Conservation (phyloP, 2,888 invertebrate genomes). For the Pandemis heparana region DNA sequence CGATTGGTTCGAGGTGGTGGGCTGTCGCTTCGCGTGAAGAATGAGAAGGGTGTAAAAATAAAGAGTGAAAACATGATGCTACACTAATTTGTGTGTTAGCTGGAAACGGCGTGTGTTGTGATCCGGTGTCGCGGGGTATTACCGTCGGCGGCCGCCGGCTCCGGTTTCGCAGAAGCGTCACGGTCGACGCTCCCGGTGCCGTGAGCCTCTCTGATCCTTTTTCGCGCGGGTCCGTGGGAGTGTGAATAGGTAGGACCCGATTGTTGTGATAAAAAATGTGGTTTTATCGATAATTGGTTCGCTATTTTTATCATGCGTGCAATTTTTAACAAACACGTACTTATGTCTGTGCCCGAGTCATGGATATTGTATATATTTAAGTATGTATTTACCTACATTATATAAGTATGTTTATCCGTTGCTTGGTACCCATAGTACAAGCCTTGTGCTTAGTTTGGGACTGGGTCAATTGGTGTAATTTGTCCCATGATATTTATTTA, state of each 20-base stretch:
- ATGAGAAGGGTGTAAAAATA: constrained; percentile 70
- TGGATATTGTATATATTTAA: no score
- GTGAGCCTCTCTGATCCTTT: constrained; percentile 57
- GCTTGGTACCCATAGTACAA: no score
- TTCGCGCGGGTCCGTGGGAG: constrained; percentile 41
- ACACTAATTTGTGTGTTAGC: constrained; percentile 79
- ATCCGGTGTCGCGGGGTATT: constrained; percentile 59
- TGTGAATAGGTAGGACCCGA: not conserved
- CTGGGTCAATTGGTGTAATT: no score
- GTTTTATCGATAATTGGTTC: not conserved
- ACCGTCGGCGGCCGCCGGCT: constrained; percentile 55
- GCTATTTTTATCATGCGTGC: not conserved
- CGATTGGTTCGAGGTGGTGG: constrained; percentile 48
- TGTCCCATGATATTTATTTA: no score
- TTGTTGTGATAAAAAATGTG: not conserved
- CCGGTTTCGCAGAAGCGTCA: constrained; percentile 82
- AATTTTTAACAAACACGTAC: no score
- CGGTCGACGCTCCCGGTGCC: constrained; percentile 73
- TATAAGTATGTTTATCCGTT: no score
- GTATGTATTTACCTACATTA: no score
- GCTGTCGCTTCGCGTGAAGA: constrained; percentile 66
- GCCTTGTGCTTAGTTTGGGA: no score
- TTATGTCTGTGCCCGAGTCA: no score
- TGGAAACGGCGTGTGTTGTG: constrained; percentile 80
- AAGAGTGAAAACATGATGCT: constrained; percentile 78